Conservation (phyloP, 1,140 invertebrate species). For the Pseudachorutes palmiensis region DNA sequence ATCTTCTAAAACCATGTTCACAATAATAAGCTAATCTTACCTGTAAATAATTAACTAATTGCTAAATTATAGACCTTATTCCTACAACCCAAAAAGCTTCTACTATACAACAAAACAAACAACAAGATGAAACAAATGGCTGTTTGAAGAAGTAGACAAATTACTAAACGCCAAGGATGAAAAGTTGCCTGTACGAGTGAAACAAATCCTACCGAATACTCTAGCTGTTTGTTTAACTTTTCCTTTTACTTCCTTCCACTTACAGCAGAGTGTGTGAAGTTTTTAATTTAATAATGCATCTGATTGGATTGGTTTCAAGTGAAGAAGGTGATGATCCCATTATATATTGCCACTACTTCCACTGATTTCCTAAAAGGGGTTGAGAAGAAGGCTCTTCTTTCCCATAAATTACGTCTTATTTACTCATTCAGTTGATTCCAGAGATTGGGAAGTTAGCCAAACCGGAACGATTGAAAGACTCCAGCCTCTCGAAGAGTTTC, state of each 20-base stretch:
- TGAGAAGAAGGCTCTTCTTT: neutral
- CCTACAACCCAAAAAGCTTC: neutral
- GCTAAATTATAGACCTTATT: neutral
- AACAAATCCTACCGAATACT: too few relatives aligned
- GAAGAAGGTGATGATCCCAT: neutral
- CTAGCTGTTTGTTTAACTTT: too few relatives aligned
- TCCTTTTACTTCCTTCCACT: neutral
- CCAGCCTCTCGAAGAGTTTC: neutral
- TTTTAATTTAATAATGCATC: conserved; percentile 13
- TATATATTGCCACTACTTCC: conserved; percentile 1
- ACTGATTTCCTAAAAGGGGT: neutral
- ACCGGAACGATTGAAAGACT: conserved; percentile 10
- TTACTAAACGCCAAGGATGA: too few relatives aligned
- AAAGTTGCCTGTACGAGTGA: too few relatives aligned
- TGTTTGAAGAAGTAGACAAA: too few relatives aligned
- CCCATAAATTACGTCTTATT: conserved; percentile 10
- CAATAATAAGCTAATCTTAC: neutral
- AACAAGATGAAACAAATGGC: too few relatives aligned
- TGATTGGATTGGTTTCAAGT: conserved; percentile 4
- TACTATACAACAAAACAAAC: neutral
- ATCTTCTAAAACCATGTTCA: neutral
- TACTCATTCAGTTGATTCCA: conserved; percentile 3
- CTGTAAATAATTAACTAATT: conserved; percentile 1
- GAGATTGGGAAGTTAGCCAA: conserved; percentile 12
- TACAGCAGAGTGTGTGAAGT: neutral